These are phyloP conservation scores for Aythya baeri DNA, from an alignment of 2,113 vertebrate genomes.

Conservation along the genomic window DNA sequence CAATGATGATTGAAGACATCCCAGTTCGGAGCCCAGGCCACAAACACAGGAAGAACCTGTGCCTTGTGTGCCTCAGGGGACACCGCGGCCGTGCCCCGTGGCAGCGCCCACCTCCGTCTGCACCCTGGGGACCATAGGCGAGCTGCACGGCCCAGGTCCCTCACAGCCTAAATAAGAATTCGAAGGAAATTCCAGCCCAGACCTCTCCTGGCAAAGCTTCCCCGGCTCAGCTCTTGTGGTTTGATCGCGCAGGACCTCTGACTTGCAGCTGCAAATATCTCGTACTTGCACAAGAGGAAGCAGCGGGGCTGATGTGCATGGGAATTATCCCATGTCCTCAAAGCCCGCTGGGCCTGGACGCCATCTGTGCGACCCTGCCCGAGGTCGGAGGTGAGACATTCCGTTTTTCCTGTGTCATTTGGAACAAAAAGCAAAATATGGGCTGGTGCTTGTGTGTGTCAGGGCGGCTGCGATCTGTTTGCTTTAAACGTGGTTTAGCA, in stretches of 20 bases:
- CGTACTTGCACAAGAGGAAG: constrained; percentile 32
- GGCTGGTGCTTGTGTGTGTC: neutral
- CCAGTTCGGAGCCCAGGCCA: neutral
- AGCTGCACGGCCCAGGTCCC: neutral
- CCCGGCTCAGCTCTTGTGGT: neutral
- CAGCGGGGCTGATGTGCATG: neutral
- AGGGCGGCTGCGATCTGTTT: neutral
- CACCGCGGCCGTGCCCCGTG: too few relatives aligned
- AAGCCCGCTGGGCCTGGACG: neutral
- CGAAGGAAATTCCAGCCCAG: constrained; percentile 45
- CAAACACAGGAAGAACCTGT: too few relatives aligned
- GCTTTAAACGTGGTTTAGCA: neutral
- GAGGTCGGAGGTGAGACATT: constrained; percentile 13
- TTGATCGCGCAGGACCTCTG: neutral
- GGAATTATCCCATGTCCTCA: constrained; percentile 24
- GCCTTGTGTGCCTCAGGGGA: too few relatives aligned
- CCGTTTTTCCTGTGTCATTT: constrained; percentile 33
- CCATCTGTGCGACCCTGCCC: constrained; percentile 42
- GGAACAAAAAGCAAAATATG: neutral
- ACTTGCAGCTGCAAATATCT: constrained; percentile 34
- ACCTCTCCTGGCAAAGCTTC: constrained; percentile 15
- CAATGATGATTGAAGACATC: neutral
- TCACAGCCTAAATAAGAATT: neutral
- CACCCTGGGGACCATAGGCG: neutral
- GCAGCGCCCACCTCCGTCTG: neutral